phyloP scores from a whole-genome alignment of 2,888 invertebrate genomes.

The Psococerastis gibbosa region DNA sequence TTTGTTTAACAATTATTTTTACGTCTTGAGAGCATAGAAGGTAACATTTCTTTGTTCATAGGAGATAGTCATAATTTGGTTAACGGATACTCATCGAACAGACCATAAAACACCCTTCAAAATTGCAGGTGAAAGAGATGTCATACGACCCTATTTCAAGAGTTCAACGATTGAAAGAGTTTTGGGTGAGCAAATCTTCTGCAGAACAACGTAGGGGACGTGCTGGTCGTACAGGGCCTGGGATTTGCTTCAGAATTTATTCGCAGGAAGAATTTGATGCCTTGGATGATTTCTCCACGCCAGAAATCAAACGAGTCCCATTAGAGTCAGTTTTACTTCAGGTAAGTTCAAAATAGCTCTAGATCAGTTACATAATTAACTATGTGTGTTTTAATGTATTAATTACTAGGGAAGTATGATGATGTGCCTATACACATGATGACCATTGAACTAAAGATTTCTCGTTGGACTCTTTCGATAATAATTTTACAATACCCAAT shows the following conservation, averaged over 20 bases:
- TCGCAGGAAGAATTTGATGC: slow-evolving; percentile 61
- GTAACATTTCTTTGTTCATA: not conserved
- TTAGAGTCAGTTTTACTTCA: slow-evolving; percentile 77
- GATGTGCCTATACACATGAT: no score
- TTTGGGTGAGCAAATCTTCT: slow-evolving; percentile 93
- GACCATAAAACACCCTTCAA: no score
- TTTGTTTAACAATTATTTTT: no score
- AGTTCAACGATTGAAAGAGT: slow-evolving; percentile 81
- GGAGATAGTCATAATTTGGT: slow-evolving; percentile 1
- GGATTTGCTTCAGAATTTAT: slow-evolving; percentile 81
- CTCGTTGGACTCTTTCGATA: no score
- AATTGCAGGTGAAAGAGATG: slow-evolving; percentile 93
- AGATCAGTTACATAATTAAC: no score
- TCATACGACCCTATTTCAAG: slow-evolving; percentile 79
- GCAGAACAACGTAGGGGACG: slow-evolving; percentile 94
- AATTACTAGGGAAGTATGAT: no score
- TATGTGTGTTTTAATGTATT: no score
- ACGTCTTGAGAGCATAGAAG: no score
- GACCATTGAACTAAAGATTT: no score
- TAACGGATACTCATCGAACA: slow-evolving; percentile 11
- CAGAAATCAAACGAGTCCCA: slow-evolving; percentile 87
- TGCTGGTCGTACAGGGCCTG: slow-evolving; percentile 62
- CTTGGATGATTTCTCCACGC: slow-evolving; percentile 70
- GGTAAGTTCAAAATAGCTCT: no score
- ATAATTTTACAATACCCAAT: no score